A percentile compares a stretch with the other conserved stretches of the same genome.
Conservation (phyloP, 2,113 vertebrate genomes). For the Takifugu bimaculatus region DNA sequence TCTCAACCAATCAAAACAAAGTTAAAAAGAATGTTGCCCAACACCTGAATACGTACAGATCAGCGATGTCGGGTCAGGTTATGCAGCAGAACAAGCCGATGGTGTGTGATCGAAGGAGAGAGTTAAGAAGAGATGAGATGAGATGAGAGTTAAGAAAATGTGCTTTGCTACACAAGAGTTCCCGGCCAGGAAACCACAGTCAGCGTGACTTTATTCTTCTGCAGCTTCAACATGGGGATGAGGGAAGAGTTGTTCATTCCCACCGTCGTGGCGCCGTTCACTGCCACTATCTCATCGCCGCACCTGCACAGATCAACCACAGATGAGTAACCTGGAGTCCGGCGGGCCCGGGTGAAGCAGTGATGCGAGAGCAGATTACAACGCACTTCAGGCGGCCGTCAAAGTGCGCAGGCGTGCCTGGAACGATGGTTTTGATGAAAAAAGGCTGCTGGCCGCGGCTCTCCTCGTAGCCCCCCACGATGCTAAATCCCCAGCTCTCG, state of each 20-base stretch:
- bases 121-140: too few species aligned
- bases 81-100: conserved; percentile 19
- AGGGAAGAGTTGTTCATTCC: conserved; percentile 91
- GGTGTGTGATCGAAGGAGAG: not conserved
- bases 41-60: not conserved
- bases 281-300: conserved; percentile 91
- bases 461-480: conserved; percentile 90
- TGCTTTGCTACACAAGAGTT: conserved; percentile 76
- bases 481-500: conserved; percentile 95
- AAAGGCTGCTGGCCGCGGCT: conserved; percentile 87
- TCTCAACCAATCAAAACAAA: conserved; percentile 1
- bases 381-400: conserved; percentile 83
- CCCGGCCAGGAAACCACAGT: conserved; percentile 93
- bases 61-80: conserved; percentile 12
- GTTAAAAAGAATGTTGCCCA: not conserved
- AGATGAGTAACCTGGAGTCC: not conserved
- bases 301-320: conserved; percentile 71
- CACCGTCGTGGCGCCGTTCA: conserved; percentile 83
- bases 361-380: accelerated
- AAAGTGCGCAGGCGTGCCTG: conserved; percentile 85
- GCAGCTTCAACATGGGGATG: conserved; percentile 91
- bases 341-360: not conserved
- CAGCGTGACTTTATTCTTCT: conserved; percentile 85
- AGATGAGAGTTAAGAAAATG: not conserved
- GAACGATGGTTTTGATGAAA: conserved; percentile 96